Percentiles rank a stretch among this genome's conserved stretches.
These are phyloP conservation scores for Eristalinus aeneus DNA, from an alignment of 2,888 invertebrate species.

Conservation along the genomic window DNA sequence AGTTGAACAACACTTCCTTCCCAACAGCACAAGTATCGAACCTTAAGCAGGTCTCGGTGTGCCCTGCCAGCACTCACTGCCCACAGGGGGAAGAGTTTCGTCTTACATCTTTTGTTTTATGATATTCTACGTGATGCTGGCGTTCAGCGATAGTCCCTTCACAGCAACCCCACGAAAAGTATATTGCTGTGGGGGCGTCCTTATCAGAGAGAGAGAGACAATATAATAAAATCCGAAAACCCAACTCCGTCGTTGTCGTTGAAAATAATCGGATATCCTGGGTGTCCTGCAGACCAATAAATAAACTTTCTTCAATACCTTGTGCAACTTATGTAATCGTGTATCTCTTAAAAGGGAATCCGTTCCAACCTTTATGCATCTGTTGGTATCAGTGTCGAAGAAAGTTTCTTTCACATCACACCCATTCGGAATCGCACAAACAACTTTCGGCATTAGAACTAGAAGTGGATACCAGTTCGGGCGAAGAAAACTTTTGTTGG, in stretches of 20 bases:
- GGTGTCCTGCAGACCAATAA: not conserved
- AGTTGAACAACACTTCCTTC: not conserved
- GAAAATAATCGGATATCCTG: not conserved
- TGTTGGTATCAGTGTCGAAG: not conserved
- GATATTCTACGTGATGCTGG: not conserved
- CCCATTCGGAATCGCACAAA: not conserved
- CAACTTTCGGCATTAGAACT: not conserved
- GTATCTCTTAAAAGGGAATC: not conserved
- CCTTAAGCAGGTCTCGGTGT: not conserved
- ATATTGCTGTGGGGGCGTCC: not conserved
- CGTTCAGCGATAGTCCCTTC: not conserved
- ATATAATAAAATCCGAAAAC: not conserved
- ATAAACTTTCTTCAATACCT: not conserved
- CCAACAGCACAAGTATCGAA: not conserved
- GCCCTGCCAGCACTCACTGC: not conserved
- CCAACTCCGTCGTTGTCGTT: not conserved
- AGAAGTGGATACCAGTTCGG: not conserved
- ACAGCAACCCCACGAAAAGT: not conserved
- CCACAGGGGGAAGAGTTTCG: not conserved
- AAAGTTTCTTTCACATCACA: not conserved
- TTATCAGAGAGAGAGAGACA: not conserved
- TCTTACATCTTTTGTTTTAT: not conserved
- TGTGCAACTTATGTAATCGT: slow-evolving; percentile 3
- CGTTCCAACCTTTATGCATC: not conserved
- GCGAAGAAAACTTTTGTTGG: slow-evolving; percentile 1